These are phyloP conservation scores for Criorhina ranunculi DNA, from an alignment of 2,888 invertebrate genomes.

Conservation along the genomic window DNA sequence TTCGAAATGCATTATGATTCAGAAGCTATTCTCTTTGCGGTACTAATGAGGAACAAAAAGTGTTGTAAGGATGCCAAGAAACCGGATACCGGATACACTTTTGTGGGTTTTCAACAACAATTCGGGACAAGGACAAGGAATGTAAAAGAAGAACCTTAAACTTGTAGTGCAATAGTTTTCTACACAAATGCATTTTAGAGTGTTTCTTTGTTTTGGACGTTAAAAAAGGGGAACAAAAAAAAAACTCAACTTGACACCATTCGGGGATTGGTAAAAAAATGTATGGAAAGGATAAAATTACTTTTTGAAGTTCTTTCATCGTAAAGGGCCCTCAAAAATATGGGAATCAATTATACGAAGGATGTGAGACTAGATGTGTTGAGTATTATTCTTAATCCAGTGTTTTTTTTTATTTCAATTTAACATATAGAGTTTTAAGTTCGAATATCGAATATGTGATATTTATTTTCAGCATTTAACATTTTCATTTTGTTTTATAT, in stretches of 20 bases:
- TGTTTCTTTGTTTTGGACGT: constrained; percentile 20
- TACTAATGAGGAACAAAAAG: constrained; percentile 64
- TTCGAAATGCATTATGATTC: constrained; percentile 47
- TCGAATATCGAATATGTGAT: constrained; percentile 39
- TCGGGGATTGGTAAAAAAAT: constrained; percentile 25
- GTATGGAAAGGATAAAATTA: constrained; percentile 28
- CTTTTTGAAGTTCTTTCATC: constrained; percentile 74
- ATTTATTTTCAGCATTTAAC: neutral
- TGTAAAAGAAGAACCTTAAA: constrained; percentile 61
- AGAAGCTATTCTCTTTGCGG: constrained; percentile 31
- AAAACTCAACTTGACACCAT: constrained; percentile 68
- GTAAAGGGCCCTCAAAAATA: constrained; percentile 22
- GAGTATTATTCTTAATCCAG: neutral
- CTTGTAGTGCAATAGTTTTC: constrained; percentile 61
- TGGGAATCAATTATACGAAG: constrained; percentile 64
- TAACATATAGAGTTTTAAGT: constrained; percentile 1
- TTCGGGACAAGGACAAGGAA: constrained; percentile 21
- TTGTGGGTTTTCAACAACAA: constrained; percentile 26
- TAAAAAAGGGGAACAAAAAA: constrained; percentile 10
- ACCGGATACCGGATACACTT: constrained; percentile 67
- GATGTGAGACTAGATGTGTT: constrained; percentile 35
- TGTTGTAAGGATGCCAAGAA: constrained; percentile 37
- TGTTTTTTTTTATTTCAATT: neutral
- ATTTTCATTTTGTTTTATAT: no score
- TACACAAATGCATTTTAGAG: constrained; percentile 11